Evolutionary conservation across 2,113 vertebrate species (phyloP), one percentile per base, ranked within the genome.

Genomic region (Coregonus clupeaformis): DNA sequence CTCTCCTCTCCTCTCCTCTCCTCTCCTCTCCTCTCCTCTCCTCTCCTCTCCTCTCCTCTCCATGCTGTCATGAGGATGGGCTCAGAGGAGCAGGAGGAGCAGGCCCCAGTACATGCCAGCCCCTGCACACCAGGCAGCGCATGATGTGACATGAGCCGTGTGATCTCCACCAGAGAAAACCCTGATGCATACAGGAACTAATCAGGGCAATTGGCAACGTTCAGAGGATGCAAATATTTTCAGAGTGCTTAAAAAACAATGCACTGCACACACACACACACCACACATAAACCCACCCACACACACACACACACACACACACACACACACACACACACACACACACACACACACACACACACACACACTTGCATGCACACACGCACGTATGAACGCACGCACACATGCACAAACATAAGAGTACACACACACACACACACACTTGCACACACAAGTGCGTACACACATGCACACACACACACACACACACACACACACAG

Each of bases 191-290:
- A 87, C 77, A 90, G 90, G 87, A 92, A 92, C 89, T 91, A 93
- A 92, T 92, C 91, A 91, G 88, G 87, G 87, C 87, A 86, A 87
- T 83, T 70, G 90, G 86, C 85, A 82, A 78, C 74, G 87, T 91
- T 92, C 89, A 91, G 88, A 94, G 84, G 90, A 92, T 92, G 91
- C 91, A 91, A 93, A 93, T 92, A 89, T 90, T 89, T 90, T 89
- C 85, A 76, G 75, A 90, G 87, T 75, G 82, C 79, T 89, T 90
- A 88, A 91, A 91, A 91, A 90, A 91, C 86, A 89, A 91, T 5
- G 36, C 36, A 42, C 9, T 42, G 36, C 36, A 42, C 36, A 42
- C 36, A 42, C 36, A 91, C 88, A 74, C 68, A 65, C 25, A 42
- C 29, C 16, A 76, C 60, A 63, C 29, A 29, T 3, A 29, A 3